A percentile compares a stretch with the other conserved stretches of the same genome.
These are phyloP conservation scores for Gallinago media DNA, from an alignment of 2,113 vertebrate species.

Conservation along the genomic window DNA sequence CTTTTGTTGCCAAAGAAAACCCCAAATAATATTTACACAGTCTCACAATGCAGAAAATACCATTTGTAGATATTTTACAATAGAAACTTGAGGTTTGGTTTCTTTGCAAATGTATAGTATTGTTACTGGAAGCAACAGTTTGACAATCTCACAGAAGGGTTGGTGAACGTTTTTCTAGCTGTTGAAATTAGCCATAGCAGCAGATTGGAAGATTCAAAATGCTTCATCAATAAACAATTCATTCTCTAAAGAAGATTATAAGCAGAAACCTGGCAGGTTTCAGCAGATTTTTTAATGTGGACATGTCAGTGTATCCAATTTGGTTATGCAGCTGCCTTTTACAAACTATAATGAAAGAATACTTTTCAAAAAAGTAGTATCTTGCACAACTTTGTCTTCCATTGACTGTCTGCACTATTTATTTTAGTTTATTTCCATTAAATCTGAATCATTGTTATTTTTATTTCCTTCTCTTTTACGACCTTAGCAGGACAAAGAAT, in stretches of 20 bases:
- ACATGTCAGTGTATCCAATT: background rate
- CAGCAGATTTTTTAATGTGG: background rate
- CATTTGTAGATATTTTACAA: background rate
- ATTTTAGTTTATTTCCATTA: background rate
- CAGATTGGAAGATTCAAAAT: background rate
- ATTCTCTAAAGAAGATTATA: background rate
- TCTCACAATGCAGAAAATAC: background rate
- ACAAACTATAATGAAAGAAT: background rate
- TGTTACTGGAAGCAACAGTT: background rate
- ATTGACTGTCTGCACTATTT: background rate
- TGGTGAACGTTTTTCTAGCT: background rate
- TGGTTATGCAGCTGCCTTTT: background rate
- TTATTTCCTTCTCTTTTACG: background rate
- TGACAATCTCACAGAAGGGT: background rate
- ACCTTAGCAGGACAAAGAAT: background rate
- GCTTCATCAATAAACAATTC: background rate
- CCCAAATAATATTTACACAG: background rate
- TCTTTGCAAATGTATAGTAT: background rate
- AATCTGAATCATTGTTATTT: background rate
- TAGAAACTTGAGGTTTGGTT: background rate
- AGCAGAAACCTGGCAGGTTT: background rate
- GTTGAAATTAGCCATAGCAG: background rate
- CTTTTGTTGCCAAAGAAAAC: background rate
- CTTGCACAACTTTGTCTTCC: background rate
- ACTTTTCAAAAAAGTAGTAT: background rate